These are phyloP conservation scores for Apodemus agrarius DNA, from an alignment of 2,797 vertebrate species.

Conservation along the genomic window DNA sequence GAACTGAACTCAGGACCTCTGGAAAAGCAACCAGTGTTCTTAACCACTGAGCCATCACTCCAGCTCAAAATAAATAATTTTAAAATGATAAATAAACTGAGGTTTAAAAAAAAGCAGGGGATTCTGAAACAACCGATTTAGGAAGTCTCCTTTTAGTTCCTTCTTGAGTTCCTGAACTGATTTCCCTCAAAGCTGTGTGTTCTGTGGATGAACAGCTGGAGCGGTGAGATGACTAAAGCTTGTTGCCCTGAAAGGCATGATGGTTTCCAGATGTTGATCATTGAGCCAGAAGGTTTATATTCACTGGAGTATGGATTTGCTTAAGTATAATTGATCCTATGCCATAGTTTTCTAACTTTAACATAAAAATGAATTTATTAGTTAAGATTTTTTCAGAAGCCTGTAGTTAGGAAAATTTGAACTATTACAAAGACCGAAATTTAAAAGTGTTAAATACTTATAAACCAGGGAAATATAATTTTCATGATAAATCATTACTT, in stretches of 20 bases:
- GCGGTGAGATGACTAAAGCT: background rate
- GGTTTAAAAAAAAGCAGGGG: background rate
- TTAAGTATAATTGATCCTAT: background rate
- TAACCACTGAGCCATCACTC: background rate
- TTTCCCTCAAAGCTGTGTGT: background rate
- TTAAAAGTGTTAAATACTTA: background rate
- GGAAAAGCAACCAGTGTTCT: background rate
- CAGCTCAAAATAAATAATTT: background rate
- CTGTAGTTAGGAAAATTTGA: background rate
- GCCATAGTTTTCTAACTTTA: background rate
- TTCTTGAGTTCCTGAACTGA: background rate
- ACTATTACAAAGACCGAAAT: background rate
- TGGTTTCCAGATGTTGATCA: background rate
- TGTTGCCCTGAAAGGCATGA: too few relatives aligned
- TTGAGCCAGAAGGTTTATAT: background rate
- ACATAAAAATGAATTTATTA: background rate
- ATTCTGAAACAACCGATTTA: background rate
- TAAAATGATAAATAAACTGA: background rate
- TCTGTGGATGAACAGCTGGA: background rate
- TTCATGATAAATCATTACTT: conserved; percentile 17
- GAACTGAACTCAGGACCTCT: background rate
- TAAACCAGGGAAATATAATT: background rate
- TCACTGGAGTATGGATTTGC: background rate
- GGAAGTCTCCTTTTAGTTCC: background rate
- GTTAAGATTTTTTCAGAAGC: background rate